Evolutionary conservation across 2,797 vertebrate species (phyloP).

Genomic region (Hydrophis major): DNA sequence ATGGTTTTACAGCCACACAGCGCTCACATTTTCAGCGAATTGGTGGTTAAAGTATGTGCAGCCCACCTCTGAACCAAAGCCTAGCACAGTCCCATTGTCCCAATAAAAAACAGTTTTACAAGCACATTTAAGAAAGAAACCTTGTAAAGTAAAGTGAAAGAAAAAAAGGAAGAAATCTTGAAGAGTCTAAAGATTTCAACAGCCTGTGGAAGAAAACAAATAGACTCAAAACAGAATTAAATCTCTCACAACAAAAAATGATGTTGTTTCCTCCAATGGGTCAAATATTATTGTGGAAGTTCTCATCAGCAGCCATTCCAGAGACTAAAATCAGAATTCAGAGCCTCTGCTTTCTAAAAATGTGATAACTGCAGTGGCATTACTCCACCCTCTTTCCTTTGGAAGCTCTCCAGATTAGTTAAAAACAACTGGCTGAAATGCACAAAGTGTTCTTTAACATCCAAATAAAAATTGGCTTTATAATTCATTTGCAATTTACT

Average conservation of each 20-base stretch:
- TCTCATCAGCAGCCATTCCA: background rate
- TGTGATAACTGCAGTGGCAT: background rate
- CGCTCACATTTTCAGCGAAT: too few species aligned
- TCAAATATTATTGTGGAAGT: background rate
- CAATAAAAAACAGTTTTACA: background rate
- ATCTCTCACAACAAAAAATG: background rate
- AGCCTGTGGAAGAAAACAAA: background rate
- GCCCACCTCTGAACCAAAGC: background rate
- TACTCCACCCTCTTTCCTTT: background rate
- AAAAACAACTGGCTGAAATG: background rate
- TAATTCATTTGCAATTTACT: background rate
- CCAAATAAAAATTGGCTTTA: background rate
- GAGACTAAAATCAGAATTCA: background rate
- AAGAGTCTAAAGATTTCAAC: background rate
- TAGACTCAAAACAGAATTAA: background rate
- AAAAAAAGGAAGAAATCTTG: background rate
- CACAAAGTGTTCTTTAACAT: background rate
- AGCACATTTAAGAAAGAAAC: background rate
- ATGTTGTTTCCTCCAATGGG: background rate
- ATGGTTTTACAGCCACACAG: too few species aligned
- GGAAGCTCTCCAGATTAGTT: background rate
- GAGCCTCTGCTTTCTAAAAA: background rate
- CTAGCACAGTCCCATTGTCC: background rate
- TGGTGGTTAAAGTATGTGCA: too few species aligned
- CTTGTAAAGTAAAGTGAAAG: background rate